Evolutionary conservation across 35 echinoderm and acorn worm genomes (phyloP).

Genomic region (Heliocidaris erythrogramma): DNA sequence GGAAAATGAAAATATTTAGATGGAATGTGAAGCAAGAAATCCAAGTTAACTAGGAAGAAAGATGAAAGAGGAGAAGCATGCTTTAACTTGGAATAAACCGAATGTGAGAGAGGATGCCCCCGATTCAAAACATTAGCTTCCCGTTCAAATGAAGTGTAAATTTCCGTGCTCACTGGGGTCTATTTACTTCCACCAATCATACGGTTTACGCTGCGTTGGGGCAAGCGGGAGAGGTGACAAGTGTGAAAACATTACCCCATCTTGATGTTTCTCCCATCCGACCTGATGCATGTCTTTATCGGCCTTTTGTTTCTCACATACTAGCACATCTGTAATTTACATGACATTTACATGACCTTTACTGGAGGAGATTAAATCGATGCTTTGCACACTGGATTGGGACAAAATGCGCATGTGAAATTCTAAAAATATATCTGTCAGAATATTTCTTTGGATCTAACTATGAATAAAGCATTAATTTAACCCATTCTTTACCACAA

Average conservation of each 20-base stretch:
- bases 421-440: too few species aligned
- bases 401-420: too few species aligned
- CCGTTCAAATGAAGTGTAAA: slow-evolving; percentile 16
- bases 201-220: not conserved
- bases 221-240: slow-evolving; percentile 16
- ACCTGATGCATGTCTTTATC: not conserved
- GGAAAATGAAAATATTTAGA: not conserved
- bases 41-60: not conserved
- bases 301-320: too few species aligned
- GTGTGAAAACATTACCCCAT: slow-evolving; percentile 38
- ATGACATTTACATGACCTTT: too few species aligned
- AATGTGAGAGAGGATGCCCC: not conserved
- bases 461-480: too few species aligned
- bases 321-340: too few species aligned
- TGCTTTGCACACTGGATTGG: too few species aligned
- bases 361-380: too few species aligned
- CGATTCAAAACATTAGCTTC: not conserved
- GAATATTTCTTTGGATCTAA: too few species aligned
- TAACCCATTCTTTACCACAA: too few species aligned
- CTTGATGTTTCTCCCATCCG: not conserved
- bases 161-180: slow-evolving; percentile 6
- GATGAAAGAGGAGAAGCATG: not conserved
- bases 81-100: not conserved
- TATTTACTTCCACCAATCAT: slow-evolving; percentile 43
- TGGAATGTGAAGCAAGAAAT: not conserved